Percentiles rank a stretch among this genome's conserved stretches.
Conservation (phyloP, 2,797 vertebrate genomes). For the Catamblyrhynchus diadema region DNA sequence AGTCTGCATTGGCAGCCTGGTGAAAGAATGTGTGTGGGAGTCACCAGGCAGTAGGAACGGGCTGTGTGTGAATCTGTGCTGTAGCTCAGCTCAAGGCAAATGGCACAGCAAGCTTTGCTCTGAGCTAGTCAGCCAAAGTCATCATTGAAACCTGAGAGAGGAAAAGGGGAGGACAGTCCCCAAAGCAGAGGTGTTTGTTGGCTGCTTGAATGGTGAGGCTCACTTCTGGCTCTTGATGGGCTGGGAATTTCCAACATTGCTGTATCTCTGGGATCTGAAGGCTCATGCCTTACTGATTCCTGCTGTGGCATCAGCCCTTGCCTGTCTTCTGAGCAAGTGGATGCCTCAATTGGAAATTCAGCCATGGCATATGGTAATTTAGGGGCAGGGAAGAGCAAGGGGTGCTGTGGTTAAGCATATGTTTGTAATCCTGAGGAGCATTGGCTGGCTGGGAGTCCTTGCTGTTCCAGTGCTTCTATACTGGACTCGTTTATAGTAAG, state of each 20-base stretch:
- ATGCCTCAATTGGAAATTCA: background rate
- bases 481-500: background rate
- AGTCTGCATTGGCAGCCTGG: conserved; percentile 4
- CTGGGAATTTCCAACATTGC: background rate
- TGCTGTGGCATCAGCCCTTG: background rate
- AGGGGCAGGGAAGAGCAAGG: background rate
- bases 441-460: background rate
- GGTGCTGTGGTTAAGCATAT: background rate
- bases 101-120: background rate
- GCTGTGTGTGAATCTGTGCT: background rate
- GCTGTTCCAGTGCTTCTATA: background rate
- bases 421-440: background rate
- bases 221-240: background rate
- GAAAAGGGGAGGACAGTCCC: background rate
- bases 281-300: background rate
- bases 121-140: background rate
- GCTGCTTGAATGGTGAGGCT: background rate
- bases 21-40: conserved; percentile 42
- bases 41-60: background rate
- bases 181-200: background rate
- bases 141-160: background rate
- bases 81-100: conserved; percentile 21
- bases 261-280: background rate
- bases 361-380: background rate
- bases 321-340: background rate